phyloP scores from a whole-genome alignment of 2,797 vertebrate species.

The Xiphorhynchus erythropygius region DNA sequence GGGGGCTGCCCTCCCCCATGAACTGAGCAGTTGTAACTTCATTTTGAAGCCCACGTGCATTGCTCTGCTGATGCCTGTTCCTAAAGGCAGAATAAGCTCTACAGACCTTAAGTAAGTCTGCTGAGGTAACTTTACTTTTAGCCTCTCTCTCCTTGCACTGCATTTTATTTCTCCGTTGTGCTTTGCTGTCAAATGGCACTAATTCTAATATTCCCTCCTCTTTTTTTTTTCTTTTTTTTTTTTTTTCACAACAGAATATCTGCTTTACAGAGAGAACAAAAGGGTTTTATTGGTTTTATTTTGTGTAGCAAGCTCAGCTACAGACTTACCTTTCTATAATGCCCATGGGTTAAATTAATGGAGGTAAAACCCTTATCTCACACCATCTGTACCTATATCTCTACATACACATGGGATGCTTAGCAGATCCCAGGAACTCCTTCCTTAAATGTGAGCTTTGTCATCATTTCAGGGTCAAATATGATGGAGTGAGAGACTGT shows the following conservation, averaged over 20 bases:
- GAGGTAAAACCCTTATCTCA: not conserved
- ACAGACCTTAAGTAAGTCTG: not conserved
- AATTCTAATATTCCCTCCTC: not conserved
- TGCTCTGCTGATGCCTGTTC: not conserved
- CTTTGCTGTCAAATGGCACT: not conserved
- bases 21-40: not conserved
- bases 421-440: not conserved
- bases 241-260: not conserved
- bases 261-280: not conserved
- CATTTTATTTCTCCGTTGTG: not conserved
- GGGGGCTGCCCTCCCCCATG: not conserved
- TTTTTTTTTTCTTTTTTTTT: not conserved
- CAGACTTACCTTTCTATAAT: not conserved
- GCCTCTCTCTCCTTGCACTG: not conserved
- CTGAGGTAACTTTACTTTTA: not conserved
- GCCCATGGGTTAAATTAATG: not conserved
- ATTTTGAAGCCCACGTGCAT: not conserved
- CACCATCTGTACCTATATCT: not conserved
- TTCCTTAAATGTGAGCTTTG: slow-evolving; percentile 11
- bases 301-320: not conserved
- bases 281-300: not conserved
- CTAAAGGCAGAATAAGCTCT: not conserved
- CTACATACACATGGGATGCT: not conserved
- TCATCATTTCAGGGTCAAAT: not conserved
- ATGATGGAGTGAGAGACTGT: slow-evolving; percentile 9